These are phyloP conservation scores for Myocastor coypus DNA, from an alignment of 2,113 vertebrate species.

Conservation along the genomic window DNA sequence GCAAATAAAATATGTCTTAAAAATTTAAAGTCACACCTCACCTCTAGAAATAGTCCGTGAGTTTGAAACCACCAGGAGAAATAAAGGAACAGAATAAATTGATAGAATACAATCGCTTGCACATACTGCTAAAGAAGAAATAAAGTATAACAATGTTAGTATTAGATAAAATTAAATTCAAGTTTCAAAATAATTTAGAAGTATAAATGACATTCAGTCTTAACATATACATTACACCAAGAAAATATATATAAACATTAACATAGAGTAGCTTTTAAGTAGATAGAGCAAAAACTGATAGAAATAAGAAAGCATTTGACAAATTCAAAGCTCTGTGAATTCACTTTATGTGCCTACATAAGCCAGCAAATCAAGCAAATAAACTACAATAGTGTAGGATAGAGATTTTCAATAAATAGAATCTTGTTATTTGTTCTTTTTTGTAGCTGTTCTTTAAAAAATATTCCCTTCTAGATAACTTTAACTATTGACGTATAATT, in stretches of 20 bases:
- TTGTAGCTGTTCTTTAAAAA: background rate
- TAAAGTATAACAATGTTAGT: background rate
- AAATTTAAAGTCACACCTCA: background rate
- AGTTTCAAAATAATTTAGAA: background rate
- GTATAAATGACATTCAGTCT: background rate
- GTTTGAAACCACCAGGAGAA: background rate
- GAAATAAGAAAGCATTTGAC: background rate
- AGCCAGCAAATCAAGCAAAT: background rate
- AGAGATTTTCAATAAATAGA: background rate
- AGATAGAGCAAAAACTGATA: background rate
- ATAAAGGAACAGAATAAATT: background rate
- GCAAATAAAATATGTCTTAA: background rate
- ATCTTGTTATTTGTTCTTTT: background rate
- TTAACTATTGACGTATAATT: background rate
- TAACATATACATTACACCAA: background rate
- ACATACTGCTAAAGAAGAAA: conserved; percentile 21
- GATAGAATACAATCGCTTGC: background rate
- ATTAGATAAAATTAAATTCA: conserved; percentile 13
- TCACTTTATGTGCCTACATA: background rate
- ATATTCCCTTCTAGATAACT: background rate
- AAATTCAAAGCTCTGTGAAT: background rate
- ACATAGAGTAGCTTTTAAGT: background rate
- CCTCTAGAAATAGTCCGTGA: background rate
- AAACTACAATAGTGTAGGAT: background rate
- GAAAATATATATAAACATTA: background rate